Conservation (phyloP, 2,888 invertebrate species). For the Trypoxylon attenuatum region DNA sequence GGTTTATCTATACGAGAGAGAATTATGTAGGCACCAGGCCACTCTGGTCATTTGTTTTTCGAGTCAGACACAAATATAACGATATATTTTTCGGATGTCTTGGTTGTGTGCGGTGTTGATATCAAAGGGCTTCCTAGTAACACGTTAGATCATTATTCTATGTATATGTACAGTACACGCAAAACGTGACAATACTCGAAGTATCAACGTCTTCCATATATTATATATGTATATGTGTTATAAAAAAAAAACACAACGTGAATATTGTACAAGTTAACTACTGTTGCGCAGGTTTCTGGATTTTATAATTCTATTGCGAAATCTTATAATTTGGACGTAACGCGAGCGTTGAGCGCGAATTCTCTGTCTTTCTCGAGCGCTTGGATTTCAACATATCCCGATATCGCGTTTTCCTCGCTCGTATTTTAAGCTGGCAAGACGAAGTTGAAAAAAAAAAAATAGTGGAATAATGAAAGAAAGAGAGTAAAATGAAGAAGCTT, state of each 20-base stretch:
- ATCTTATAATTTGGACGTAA: conserved; percentile 56
- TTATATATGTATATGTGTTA: conserved; percentile 33
- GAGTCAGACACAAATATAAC: no score
- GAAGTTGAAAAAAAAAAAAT: no score
- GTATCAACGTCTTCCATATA: conserved; percentile 65
- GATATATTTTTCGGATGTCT: no score
- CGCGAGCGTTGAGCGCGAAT: conserved; percentile 39
- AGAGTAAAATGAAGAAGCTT: no score
- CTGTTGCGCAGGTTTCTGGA: conserved; percentile 67
- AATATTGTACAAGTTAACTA: conserved; percentile 64
- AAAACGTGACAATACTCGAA: conserved; percentile 62
- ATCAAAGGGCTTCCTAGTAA: conserved; percentile 30
- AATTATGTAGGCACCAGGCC: conserved; percentile 7
- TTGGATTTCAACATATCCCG: no score
- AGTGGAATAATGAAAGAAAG: no score
- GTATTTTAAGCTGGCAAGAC: no score
- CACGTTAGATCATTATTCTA: conserved; percentile 16
- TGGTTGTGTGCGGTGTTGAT: no score
- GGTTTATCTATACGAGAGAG: conserved; percentile 19
- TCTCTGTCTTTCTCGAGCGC: no score
- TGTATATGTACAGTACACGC: conserved; percentile 27
- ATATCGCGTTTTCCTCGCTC: no score
- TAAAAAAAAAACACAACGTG: conserved; percentile 45
- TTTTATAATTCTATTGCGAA: conserved; percentile 68
- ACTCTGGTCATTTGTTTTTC: conserved; percentile 4